Conservation (phyloP, 64 coral and sea anemone genomes). For the Montipora foliosa region DNA sequence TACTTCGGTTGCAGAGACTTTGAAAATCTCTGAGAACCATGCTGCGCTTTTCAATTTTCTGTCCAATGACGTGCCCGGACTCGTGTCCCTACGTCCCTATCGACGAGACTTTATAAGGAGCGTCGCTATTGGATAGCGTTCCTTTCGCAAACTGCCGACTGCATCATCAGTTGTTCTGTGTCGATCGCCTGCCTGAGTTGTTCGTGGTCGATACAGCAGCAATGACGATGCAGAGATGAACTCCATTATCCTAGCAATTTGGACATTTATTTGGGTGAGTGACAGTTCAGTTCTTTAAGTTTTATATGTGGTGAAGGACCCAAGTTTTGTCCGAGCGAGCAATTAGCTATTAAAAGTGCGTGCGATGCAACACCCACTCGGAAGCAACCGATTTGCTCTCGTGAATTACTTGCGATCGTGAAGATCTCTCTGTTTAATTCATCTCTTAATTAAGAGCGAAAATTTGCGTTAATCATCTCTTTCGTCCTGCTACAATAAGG, state of each 20-base stretch:
- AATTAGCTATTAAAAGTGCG: background rate
- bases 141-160: background rate
- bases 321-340: background rate
- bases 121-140: background rate
- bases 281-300: background rate
- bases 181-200: no score
- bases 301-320: background rate
- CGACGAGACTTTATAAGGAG: background rate
- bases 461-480: background rate
- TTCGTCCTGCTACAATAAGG: background rate
- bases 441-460: background rate
- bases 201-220: no score
- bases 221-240: background rate
- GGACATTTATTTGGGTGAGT: background rate
- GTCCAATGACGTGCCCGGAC: background rate
- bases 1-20: background rate
- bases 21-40: background rate
- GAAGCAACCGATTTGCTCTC: background rate
- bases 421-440: background rate
- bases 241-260: background rate
- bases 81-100: background rate
- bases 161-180: background rate
- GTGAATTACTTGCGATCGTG: background rate
- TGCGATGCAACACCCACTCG: background rate
- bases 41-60: background rate